These are phyloP conservation scores for Automeris io DNA, from an alignment of 2,888 invertebrate genomes.

Conservation along the genomic window DNA sequence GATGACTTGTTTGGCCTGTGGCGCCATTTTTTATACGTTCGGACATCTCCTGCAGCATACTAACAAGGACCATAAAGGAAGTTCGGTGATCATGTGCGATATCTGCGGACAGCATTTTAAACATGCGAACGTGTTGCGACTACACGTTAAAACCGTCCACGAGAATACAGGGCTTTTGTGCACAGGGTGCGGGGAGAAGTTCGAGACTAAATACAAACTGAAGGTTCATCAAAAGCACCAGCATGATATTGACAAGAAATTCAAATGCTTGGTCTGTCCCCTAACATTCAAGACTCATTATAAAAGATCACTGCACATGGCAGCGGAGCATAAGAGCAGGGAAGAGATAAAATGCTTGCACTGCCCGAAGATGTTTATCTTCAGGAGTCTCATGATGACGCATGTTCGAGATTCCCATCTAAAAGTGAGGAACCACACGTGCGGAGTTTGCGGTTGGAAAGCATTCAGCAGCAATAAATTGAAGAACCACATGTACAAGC, in stretches of 20 bases:
- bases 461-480: slow-evolving; percentile 67
- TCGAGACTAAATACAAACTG: slow-evolving; percentile 64
- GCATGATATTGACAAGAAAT: slow-evolving; percentile 66
- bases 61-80: slow-evolving; percentile 64
- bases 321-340: slow-evolving; percentile 53
- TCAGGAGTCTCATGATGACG: slow-evolving; percentile 67
- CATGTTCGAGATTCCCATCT: slow-evolving; percentile 59
- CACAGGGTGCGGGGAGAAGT: slow-evolving; percentile 62
- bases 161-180: slow-evolving; percentile 53
- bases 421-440: slow-evolving; percentile 56
- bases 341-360: slow-evolving; percentile 60
- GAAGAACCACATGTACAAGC: slow-evolving; percentile 69
- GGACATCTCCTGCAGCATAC: slow-evolving; percentile 61
- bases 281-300: slow-evolving; percentile 58
- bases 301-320: slow-evolving; percentile 60
- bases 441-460: slow-evolving; percentile 61
- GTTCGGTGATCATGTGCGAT: slow-evolving; percentile 58
- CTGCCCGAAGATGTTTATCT: slow-evolving; percentile 65
- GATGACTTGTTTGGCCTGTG: slow-evolving; percentile 53
- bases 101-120: slow-evolving; percentile 66
- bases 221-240: slow-evolving; percentile 64
- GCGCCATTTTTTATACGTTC: slow-evolving; percentile 55
- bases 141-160: slow-evolving; percentile 56
- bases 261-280: slow-evolving; percentile 66
- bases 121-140: slow-evolving; percentile 41